Percentiles rank a stretch among this genome's conserved stretches.
phyloP scores from a whole-genome alignment of 35 echinoderm and acorn worm genomes.

The Ophiothrix spiculata region DNA sequence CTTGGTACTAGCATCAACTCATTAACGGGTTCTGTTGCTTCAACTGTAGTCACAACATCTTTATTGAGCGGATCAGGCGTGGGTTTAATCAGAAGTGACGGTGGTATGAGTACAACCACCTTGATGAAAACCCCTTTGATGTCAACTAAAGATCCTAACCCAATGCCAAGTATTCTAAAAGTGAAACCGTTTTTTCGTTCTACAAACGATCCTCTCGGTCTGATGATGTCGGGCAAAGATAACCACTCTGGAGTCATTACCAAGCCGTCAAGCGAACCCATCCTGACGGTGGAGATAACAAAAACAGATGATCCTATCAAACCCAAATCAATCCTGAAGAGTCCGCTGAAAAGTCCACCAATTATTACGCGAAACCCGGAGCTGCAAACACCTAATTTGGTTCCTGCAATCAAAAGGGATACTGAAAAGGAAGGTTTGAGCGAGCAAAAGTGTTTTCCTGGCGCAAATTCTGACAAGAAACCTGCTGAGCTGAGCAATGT shows the following conservation, averaged over 20 bases:
- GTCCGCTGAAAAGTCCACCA: background rate
- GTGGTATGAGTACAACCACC: background rate
- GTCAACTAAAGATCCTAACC: background rate
- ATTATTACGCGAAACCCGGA: background rate
- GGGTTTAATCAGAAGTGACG: background rate
- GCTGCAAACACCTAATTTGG: background rate
- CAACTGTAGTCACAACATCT: background rate
- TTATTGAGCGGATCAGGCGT: background rate
- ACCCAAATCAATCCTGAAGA: background rate
- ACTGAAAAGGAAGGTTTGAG: no score
- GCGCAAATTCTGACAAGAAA: no score
- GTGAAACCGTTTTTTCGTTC: background rate
- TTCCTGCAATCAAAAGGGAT: no score
- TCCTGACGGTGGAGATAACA: background rate
- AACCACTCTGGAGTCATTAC: background rate
- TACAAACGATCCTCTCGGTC: background rate
- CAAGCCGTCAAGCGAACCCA: background rate
- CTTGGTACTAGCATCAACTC: background rate
- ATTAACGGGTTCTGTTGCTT: background rate
- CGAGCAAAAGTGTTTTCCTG: no score
- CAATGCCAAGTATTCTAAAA: conserved; percentile 2
- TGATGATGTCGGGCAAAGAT: background rate
- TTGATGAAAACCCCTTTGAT: background rate
- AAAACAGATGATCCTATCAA: conserved; percentile 4
- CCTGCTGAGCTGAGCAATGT: no score